These are phyloP conservation scores for Sander lucioperca DNA, from an alignment of 2,113 vertebrate genomes.

Conservation along the genomic window DNA sequence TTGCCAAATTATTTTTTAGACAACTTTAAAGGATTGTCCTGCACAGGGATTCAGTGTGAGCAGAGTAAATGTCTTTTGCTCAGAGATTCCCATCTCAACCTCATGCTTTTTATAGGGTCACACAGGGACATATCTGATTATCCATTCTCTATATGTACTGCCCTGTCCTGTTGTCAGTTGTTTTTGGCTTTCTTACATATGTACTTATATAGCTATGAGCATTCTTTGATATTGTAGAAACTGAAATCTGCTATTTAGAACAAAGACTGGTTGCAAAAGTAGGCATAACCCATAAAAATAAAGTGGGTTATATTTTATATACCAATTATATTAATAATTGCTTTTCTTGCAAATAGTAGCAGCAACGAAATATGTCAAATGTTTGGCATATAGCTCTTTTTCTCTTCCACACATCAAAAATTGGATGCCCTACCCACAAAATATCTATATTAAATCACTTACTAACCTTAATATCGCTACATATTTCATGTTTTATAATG, in stretches of 20 bases:
- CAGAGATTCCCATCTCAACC: constrained; percentile 23
- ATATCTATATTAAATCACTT: not conserved
- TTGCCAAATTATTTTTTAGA: constrained; percentile 14
- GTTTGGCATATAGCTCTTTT: not conserved
- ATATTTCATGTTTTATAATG: not conserved
- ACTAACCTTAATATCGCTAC: not conserved
- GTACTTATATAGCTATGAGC: constrained; percentile 16
- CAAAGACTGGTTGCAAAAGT: not conserved
- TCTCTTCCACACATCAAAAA: not conserved
- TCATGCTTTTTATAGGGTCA: constrained; percentile 10
- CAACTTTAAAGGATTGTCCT: constrained; percentile 26
- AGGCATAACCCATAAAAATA: not conserved
- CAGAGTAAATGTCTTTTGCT: constrained; percentile 37
- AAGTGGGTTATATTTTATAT: not conserved
- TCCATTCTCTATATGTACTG: constrained; percentile 7
- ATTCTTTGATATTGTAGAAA: constrained; percentile 1
- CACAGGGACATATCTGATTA: constrained; percentile 25
- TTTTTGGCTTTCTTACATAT: constrained; percentile 17
- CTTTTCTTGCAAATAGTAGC: not conserved
- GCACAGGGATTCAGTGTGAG: constrained; percentile 15
- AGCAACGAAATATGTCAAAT: not conserved
- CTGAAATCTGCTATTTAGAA: constrained; percentile 2
- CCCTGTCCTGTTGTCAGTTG: not conserved
- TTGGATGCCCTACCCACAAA: not conserved
- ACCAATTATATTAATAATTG: not conserved